These are phyloP conservation scores for Sphaerodactylus townsendi DNA, from an alignment of 2,113 vertebrate species.

Conservation along the genomic window DNA sequence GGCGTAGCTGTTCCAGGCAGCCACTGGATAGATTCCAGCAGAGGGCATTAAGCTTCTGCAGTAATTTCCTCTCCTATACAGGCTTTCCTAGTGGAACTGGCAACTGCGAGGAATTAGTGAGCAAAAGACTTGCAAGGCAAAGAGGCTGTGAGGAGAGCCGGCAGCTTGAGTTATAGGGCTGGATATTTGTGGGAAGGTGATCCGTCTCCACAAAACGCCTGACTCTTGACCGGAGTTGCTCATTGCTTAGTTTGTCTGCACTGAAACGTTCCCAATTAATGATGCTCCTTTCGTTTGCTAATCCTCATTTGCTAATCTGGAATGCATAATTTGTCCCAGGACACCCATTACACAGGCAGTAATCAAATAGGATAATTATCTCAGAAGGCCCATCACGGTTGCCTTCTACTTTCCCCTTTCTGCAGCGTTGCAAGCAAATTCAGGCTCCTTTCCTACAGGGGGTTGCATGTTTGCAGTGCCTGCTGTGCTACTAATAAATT, in stretches of 20 bases:
- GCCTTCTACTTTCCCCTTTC: not conserved
- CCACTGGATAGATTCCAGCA: not conserved
- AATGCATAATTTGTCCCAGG: not conserved
- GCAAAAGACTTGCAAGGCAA: not conserved
- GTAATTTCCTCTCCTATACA: constrained; percentile 28
- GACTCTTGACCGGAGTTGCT: not conserved
- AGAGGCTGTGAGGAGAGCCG: not conserved
- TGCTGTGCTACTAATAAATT: fast-evolving
- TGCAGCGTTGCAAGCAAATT: fast-evolving
- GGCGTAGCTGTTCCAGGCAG: not conserved
- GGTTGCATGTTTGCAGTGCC: fast-evolving
- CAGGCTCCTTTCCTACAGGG: fast-evolving
- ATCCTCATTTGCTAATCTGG: not conserved
- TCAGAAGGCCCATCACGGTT: fast-evolving
- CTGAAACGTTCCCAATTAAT: constrained; percentile 11
- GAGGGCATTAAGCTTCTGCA: constrained; percentile 3
- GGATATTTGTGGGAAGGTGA: not conserved
- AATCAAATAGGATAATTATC: not conserved
- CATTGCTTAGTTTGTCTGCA: not conserved
- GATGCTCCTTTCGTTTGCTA: not conserved
- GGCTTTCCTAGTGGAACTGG: not conserved
- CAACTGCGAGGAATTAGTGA: constrained; percentile 13
- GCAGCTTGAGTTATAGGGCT: fast-evolving
- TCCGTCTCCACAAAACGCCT: constrained; percentile 8
- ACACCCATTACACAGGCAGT: fast-evolving